Conservation (phyloP, 2,888 invertebrate species). For the Stenotaenia linearis region DNA sequence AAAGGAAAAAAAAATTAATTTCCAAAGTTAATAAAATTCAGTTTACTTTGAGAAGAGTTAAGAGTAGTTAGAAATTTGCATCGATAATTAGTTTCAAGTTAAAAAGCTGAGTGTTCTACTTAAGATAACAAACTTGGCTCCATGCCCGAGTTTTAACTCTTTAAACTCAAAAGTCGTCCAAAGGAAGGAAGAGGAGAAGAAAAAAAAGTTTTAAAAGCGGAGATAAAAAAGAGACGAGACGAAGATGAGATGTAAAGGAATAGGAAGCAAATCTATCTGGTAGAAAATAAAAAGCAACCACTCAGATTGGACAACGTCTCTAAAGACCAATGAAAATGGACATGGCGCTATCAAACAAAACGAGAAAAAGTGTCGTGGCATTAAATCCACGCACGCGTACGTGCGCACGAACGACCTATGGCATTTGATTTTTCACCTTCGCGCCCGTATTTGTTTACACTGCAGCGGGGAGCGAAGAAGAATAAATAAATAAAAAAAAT, state of each 20-base stretch:
- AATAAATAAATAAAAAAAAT: not conserved
- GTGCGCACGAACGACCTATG: conserved; percentile 8
- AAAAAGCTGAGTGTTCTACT: not conserved
- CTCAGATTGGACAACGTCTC: conserved; percentile 1
- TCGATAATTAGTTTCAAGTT: conserved; percentile 6
- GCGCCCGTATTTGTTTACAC: not conserved
- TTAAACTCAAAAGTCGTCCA: not conserved
- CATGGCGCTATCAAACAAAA: not conserved
- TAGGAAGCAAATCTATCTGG: conserved; percentile 7
- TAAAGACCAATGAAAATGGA: conserved; percentile 21
- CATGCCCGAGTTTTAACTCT: not conserved
- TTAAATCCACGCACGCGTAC: not conserved
- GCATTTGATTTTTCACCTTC: not conserved
- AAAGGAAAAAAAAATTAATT: not conserved
- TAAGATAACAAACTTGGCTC: conserved; percentile 15
- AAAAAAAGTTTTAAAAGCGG: not conserved
- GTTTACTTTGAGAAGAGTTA: no score
- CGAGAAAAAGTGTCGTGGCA: not conserved
- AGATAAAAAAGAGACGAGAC: not conserved
- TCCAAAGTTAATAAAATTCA: not conserved
- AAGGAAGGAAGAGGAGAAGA: not conserved
- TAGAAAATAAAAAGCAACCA: not conserved
- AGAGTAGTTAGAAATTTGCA: not conserved
- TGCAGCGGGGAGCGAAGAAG: not conserved
- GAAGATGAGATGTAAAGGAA: conserved; percentile 3